Percentiles rank a stretch among this genome's conserved stretches.
These are phyloP conservation scores for Desmophyllum pertusum DNA, from an alignment of 92 coral and sea anemone species.

Conservation along the genomic window DNA sequence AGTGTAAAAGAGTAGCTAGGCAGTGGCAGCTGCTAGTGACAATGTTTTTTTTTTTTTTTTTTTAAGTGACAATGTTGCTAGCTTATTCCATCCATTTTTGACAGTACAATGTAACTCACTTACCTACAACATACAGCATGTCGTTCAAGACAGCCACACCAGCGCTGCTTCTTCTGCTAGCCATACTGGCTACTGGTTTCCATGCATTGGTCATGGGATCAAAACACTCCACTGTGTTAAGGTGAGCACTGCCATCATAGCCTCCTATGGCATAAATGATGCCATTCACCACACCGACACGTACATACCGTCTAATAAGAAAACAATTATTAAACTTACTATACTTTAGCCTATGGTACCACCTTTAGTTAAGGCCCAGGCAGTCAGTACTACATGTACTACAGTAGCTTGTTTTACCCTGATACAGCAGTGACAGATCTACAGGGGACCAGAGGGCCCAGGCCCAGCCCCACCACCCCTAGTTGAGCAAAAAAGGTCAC, in stretches of 20 bases:
- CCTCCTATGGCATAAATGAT: slow-evolving; percentile 87
- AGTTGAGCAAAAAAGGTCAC: too few species aligned
- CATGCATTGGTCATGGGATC: slow-evolving; percentile 77
- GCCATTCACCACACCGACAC: slow-evolving; percentile 83
- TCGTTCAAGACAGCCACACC: slow-evolving; percentile 86
- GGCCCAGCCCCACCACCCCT: too few species aligned
- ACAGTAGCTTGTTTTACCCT: too few species aligned
- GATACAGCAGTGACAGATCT: too few species aligned
- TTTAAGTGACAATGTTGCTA: background rate
- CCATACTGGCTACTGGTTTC: slow-evolving; percentile 85
- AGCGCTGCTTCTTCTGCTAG: slow-evolving; percentile 90
- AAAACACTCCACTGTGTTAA: slow-evolving; percentile 85
- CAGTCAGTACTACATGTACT: too few species aligned
- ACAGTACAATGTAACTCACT: slow-evolving; percentile 17
- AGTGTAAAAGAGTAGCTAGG: too few species aligned
- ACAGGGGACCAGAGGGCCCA: too few species aligned
- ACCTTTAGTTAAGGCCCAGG: too few species aligned
- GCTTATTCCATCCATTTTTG: background rate
- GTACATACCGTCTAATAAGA: slow-evolving; percentile 80
- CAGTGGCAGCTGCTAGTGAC: too few species aligned
- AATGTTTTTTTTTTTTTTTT: too few species aligned
- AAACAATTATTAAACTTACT: background rate
- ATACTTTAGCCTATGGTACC: background rate
- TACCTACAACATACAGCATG: slow-evolving; percentile 80
- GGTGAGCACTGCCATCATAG: slow-evolving; percentile 88